Evolutionary conservation across 2,888 invertebrate species (phyloP), one percentile per base, ranked within the genome.

Genomic region (Pheosia tremula): DNA sequence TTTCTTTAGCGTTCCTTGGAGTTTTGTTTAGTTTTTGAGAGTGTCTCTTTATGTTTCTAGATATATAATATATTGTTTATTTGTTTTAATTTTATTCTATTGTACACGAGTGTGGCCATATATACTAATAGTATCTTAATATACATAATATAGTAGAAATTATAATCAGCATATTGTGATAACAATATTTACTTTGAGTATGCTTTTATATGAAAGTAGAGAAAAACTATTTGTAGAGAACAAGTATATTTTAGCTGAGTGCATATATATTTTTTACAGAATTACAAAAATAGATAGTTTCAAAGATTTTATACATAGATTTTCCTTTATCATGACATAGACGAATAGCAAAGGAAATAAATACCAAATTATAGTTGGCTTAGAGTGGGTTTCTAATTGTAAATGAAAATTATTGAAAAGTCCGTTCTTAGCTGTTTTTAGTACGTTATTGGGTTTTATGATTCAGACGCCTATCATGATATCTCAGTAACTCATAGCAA

Each of bases 41-140:
- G 90, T 89, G 90, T 86, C 85, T 66, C 84, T 86, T 83, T 81
- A 62, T 80, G 79, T 86, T 86, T 77, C 85, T 91, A 90, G 89
- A 91, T 91, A 78, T 78, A 77, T 80, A 80, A 64, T 60, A 80
- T 83, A 67, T 78, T 60, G 74, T 80, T 78, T 79, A 74, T 80
- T 82, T 78, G 78, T 80, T 80, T 71, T 68, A 75, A 79, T 79
- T 77, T 80, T 77, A 74, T 82, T 82, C 71, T 79, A 75, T 75
- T 79, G 24, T 80, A 90, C 92, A 92, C 93, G 36, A 91, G 89
- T 92, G 91, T 93, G 91, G 89, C 89, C 87, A 89, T 91, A 84
- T 85, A 87, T 85, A 86, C 80, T 84, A 86, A 87, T 90, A 87
- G 89, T 82, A 80, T 84, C 80, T 83, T 87, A 81, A 79, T 80